Base-by-base conservation (phyloP, 92 coral and sea anemone species). In the Parazoanthus atlanticus region DNA sequence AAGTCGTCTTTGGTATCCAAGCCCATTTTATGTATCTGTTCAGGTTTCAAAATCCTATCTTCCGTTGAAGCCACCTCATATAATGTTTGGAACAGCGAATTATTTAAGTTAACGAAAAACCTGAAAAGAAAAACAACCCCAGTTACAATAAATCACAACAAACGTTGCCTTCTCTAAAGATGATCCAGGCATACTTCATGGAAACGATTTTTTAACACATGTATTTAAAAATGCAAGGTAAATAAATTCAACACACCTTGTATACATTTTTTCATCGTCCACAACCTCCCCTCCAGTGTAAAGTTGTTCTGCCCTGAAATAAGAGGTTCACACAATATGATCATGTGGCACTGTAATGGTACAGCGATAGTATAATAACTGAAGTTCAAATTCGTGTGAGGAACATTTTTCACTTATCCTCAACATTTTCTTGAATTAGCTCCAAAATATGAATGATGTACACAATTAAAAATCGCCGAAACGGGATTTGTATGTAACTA, bases 241-340 rank as follows among this genome's bases (percentile, higher is more conserved):
- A 19, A 9, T n/a, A 6, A 8, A 49, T 86, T 25, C 69, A 81
- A 31, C 83, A 76, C 28, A 95, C 96, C 91, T 94, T 82, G 99
- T 93, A 86, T 95, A 97, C 97, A 97, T 95, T 74, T 95, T 97
- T 91, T 97, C 99, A 90, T 97, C 99, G 81, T 97, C 99, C 28
- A 90, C 79, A 12, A 95, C 98, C 72, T 97, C 98, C 28, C 99
- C 99, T 25, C 98, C 99, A 41, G 89, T 95, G 71, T 91, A 89
- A 23, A 97, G 92, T 82, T 97, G 99, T 74, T 95, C 93, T 90
- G 92, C 77, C 91, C 99, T 97, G 79, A 34, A 76, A 41, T 16
- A 81, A n/a, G 64, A 78, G 6, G 49, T 67, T 73, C 3, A 90
- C 1, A 4, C 32, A 70, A 17, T 69, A 16, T 17, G 6, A 25